Conservation (phyloP, 2,113 vertebrate genomes). For the Cacatua alba region DNA sequence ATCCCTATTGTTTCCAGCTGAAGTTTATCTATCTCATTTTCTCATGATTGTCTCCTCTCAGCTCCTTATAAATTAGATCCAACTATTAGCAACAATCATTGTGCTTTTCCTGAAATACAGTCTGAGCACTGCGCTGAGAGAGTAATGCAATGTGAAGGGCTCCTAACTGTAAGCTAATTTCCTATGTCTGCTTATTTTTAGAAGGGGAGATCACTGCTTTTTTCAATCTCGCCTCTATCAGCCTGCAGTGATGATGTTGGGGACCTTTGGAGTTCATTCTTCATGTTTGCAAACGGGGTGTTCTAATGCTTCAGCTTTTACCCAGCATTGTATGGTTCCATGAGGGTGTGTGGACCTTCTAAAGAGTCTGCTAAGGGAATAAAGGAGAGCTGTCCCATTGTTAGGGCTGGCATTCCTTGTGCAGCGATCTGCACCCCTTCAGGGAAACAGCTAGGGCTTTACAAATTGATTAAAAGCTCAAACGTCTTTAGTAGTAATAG, state of each 20-base stretch:
- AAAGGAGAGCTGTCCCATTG: neutral
- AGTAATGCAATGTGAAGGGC: neutral
- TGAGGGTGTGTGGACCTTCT: neutral
- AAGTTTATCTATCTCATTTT: slow-evolving; percentile 67
- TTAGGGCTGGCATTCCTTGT: neutral
- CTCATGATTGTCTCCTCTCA: slow-evolving; percentile 45
- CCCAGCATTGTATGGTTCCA: neutral
- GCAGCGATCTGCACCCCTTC: neutral
- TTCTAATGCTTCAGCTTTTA: neutral
- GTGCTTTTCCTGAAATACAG: neutral
- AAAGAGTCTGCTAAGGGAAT: neutral
- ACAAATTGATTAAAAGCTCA: slow-evolving; percentile 35
- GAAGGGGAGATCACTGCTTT: neutral
- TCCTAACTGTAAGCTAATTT: neutral
- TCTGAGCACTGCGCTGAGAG: neutral
- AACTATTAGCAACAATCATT: neutral
- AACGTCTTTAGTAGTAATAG: neutral
- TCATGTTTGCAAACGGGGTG: neutral
- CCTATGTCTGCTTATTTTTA: neutral
- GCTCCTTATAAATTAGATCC: slow-evolving; percentile 58
- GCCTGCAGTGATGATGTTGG: neutral
- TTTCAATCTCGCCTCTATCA: neutral
- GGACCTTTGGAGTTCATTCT: neutral
- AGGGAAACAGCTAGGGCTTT: neutral
- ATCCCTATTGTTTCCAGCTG: slow-evolving; percentile 58